A percentile compares a stretch with the other conserved stretches of the same genome.
Conservation (phyloP, 2,113 vertebrate species). For the Cheirogaleus medius region DNA sequence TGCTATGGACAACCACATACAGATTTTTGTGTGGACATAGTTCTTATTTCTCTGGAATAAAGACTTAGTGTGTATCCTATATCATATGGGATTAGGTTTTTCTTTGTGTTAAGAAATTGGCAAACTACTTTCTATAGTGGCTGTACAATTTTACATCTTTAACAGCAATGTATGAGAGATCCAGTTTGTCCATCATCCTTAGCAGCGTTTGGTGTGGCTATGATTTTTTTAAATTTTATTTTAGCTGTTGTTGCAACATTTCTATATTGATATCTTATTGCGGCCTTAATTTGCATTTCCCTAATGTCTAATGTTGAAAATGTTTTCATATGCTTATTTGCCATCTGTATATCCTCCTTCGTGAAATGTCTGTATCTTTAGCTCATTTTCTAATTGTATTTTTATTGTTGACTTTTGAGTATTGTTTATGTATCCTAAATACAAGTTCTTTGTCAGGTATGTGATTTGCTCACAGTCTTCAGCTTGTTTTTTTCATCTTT, state of each 20-base stretch:
- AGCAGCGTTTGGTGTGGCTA: neutral
- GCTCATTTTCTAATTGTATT: neutral
- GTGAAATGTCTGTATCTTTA: neutral
- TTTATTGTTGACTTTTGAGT: neutral
- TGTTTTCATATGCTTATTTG: neutral
- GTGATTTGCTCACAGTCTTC: neutral
- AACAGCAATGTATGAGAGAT: neutral
- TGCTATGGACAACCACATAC: neutral
- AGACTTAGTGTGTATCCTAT: neutral
- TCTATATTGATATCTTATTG: neutral
- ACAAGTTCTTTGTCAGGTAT: neutral
- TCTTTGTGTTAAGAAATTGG: neutral
- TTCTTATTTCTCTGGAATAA: neutral
- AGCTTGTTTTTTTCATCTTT: neutral
- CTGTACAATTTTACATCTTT: neutral
- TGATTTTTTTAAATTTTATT: neutral
- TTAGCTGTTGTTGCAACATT: neutral
- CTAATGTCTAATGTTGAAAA: neutral
- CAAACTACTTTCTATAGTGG: neutral
- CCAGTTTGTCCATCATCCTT: neutral
- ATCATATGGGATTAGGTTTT: neutral
- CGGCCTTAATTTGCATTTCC: neutral
- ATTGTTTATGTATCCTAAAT: neutral
- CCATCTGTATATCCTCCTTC: neutral
- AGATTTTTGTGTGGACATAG: neutral